These are phyloP conservation scores for Varanus komodoensis DNA, from an alignment of 2,113 vertebrate genomes.

Conservation along the genomic window DNA sequence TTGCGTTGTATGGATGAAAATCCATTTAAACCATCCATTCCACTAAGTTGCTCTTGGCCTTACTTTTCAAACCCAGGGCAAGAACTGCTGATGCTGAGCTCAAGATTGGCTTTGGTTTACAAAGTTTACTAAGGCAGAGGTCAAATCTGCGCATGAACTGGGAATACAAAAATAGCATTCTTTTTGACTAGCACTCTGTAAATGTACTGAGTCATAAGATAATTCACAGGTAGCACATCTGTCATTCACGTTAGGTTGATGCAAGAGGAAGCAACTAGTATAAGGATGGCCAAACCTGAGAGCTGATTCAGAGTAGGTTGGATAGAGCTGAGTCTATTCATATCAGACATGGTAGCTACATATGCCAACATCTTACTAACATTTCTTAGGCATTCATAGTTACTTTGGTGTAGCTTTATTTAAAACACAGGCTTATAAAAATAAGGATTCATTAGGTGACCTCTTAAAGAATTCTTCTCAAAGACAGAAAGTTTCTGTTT, in stretches of 20 bases:
- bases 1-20: conserved; percentile 41
- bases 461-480: not conserved
- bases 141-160: conserved; percentile 17
- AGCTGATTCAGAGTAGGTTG: not conserved
- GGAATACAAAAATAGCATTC: conserved; percentile 1
- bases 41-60: conserved; percentile 36
- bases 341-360: not conserved
- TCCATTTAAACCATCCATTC: conserved; percentile 38
- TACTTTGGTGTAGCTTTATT: not conserved
- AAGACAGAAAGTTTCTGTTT: not conserved
- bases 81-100: conserved; percentile 51
- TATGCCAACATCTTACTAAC: conserved; percentile 3
- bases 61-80: conserved; percentile 35
- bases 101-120: conserved; percentile 35
- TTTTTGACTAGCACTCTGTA: conserved; percentile 7
- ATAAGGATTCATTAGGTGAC: not conserved
- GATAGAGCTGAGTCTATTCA: not conserved
- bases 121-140: conserved; percentile 42
- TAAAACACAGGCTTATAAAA: not conserved
- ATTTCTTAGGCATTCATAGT: not conserved
- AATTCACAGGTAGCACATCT: not conserved
- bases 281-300: conserved; percentile 3
- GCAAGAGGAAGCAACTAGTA: not conserved
- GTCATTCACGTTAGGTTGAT: conserved; percentile 17
- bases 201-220: conserved; percentile 20